Evolutionary conservation across 1,140 invertebrate genomes (phyloP).

Genomic region (Theocolax elegans): DNA sequence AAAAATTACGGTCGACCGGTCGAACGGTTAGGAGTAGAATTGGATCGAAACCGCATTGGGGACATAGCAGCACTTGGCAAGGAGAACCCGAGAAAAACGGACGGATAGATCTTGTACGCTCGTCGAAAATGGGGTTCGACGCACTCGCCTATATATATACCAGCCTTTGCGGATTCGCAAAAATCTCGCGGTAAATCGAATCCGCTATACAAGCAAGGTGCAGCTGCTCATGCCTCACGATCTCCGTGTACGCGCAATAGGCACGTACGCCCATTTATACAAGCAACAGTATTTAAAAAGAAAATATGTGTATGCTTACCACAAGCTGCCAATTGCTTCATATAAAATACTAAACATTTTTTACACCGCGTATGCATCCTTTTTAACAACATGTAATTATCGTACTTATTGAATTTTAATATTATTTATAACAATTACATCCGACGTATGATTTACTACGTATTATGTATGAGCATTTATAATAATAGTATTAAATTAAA

Average conservation of each 20-base stretch:
- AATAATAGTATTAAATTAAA: no score
- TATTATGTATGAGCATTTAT: no score
- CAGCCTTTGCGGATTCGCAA: slow-evolving; percentile 2
- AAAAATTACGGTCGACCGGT: background rate
- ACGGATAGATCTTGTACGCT: background rate
- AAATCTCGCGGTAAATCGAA: slow-evolving; percentile 30
- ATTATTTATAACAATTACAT: no score
- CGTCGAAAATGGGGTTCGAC: slow-evolving; percentile 1
- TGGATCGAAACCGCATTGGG: slow-evolving; percentile 33
- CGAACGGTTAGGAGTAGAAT: slow-evolving; percentile 16
- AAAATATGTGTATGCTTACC: no score
- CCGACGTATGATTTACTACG: no score
- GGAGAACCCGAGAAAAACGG: background rate
- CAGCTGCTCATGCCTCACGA: background rate
- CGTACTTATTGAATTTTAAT: no score
- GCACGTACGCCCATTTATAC: background rate
- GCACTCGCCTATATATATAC: background rate
- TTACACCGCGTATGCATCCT: no score
- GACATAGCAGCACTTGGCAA: background rate
- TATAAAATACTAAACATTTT: no score
- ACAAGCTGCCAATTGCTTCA: no score
- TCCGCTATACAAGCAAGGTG: slow-evolving; percentile 11
- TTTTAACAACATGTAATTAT: no score
- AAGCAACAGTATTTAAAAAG: background rate
- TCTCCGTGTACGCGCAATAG: background rate